phyloP scores from a whole-genome alignment of 2,888 invertebrate species.

The Zele albiditarsus region DNA sequence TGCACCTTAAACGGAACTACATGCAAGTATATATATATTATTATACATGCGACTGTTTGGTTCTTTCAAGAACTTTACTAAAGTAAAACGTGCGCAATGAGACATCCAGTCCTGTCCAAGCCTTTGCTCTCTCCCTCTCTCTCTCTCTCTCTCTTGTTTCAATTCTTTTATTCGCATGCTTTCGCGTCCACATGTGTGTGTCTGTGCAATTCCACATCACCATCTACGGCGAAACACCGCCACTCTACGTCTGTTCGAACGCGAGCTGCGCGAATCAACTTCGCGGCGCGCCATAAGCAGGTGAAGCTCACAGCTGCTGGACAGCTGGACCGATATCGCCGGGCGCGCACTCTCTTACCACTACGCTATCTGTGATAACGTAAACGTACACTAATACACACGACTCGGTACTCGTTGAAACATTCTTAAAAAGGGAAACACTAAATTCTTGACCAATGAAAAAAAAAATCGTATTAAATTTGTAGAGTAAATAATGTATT shows the following conservation, averaged over 20 bases:
- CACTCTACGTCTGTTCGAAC: not conserved
- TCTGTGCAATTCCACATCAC: not conserved
- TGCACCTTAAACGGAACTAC: not conserved
- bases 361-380: conserved; percentile 22
- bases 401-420: not conserved
- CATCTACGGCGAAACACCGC: conserved; percentile 19
- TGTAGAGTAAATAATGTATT: not conserved
- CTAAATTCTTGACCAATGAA: not conserved
- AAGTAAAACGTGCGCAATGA: not conserved
- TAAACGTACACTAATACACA: not conserved
- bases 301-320: conserved; percentile 67
- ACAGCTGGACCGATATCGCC: conserved; percentile 69
- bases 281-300: conserved; percentile 59
- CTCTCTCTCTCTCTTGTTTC: not conserved
- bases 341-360: conserved; percentile 26
- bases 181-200: not conserved
- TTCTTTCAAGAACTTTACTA: not conserved
- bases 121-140: not conserved
- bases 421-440: not conserved
- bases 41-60: not conserved
- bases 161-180: not conserved
- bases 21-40: not conserved
- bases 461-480: not conserved
- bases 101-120: not conserved
- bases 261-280: conserved; percentile 43